Evolutionary conservation across 1,140 invertebrate genomes (phyloP), one percentile per base, ranked within the genome.

Genomic region (Hyles vespertilio): DNA sequence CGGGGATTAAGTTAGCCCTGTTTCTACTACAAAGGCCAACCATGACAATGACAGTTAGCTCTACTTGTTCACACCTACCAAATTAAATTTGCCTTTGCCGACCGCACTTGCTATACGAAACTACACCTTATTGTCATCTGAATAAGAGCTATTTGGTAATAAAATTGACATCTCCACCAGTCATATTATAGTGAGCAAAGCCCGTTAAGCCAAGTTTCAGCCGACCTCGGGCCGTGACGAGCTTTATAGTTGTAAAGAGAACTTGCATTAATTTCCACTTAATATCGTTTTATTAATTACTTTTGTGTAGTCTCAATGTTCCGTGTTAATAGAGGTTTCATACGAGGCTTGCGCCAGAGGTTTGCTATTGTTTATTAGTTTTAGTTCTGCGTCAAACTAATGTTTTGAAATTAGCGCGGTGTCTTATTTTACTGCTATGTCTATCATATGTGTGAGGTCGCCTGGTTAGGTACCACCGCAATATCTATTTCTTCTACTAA

Each of bases 1-100:
- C 61, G 12, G 47, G 63, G 67, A 63, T 69, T 65, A 69, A 69
- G 58, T 69, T 69, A 66, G 67, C 61, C 56, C 52, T 51, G 67
- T 62, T 59, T 61, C 51, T 57, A 63, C 63, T 66, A 70, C 64
- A 64, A 66, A 70, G 64, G 64, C 64, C 58, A 59, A 48, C 55
- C 64, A 67, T 70, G 68, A 67, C 68, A 70, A 65, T 70, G 68
- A 70, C 63, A 70, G 68, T 70, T 70, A 70, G 64, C 61, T 64
- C 56, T 61, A 67, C 59, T 70, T 67, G 68, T 70, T 70, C 56
- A 47, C 58, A 64, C 54, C 46, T 53, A 65, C 68, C 49, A 70
- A 7, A 0, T 4, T 57, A 43, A 5, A 8, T 8, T 51, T 63
- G 50, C 67, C 36, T 8, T 45, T 32, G n/a, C 44, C 49, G 54